Evolutionary conservation across 2,797 vertebrate genomes (phyloP).

Genomic region (Triplophysa bombifrons): DNA sequence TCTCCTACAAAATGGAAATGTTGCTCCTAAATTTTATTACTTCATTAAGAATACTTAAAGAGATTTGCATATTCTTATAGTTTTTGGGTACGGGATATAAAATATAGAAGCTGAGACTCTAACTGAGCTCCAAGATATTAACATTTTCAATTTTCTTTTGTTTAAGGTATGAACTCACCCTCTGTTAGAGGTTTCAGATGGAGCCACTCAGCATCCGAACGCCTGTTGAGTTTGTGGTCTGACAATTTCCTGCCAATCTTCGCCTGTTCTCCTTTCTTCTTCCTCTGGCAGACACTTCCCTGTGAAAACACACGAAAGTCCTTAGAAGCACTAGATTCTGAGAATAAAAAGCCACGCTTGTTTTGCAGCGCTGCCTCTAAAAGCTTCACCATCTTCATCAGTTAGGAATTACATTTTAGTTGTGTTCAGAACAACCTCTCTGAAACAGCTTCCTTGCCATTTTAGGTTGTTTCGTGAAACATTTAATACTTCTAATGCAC

Average conservation of each 20-base stretch:
- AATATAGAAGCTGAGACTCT: background rate
- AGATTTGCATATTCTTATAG: background rate
- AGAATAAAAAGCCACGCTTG: slow-evolving; percentile 11
- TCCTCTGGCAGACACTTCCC: slow-evolving; percentile 75
- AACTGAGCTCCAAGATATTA: background rate
- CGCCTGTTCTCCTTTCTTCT: slow-evolving; percentile 79
- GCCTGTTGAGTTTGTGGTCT: slow-evolving; percentile 91
- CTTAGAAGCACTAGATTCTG: background rate
- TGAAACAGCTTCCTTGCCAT: background rate
- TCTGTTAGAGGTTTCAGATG: slow-evolving; percentile 88
- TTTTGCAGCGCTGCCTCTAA: background rate
- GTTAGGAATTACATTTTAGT: slow-evolving; percentile 14
- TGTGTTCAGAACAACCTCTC: background rate
- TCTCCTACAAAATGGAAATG: slow-evolving; percentile 13
- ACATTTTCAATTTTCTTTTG: background rate
- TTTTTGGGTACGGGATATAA: background rate
- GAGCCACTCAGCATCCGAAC: slow-evolving; percentile 93
- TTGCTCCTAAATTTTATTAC: background rate
- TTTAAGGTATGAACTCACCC: slow-evolving; percentile 59
- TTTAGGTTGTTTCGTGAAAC: background rate
- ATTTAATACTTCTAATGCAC: background rate
- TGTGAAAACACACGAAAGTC: slow-evolving; percentile 49
- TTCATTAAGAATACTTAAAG: background rate
- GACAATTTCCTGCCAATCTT: slow-evolving; percentile 92
- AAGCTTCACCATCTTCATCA: slow-evolving; percentile 7